A percentile compares a stretch with the other conserved stretches of the same genome.
Conservation (phyloP, 2,113 vertebrate species). For the Micromys minutus region DNA sequence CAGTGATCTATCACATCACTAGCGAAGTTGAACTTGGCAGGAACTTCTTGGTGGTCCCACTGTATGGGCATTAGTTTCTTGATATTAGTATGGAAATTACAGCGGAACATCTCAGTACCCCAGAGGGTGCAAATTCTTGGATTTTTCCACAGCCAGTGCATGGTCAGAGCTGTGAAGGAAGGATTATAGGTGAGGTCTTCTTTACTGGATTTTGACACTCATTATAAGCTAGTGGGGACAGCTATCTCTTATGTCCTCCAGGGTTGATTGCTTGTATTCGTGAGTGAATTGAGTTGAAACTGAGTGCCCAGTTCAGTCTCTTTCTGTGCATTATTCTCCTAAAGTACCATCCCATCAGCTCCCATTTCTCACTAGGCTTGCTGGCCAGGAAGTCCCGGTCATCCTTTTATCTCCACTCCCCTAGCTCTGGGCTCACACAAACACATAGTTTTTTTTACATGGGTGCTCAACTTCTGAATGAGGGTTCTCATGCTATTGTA, state of each 20-base stretch:
- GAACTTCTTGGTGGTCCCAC: constrained; percentile 76
- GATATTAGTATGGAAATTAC: background rate
- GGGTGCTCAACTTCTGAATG: background rate
- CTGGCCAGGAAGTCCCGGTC: no score
- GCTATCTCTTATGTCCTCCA: background rate
- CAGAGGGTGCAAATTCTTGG: constrained; percentile 45
- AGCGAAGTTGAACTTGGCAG: constrained; percentile 90
- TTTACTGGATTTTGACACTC: background rate
- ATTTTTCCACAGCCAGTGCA: constrained; percentile 73
- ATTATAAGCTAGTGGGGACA: background rate
- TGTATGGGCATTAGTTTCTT: constrained; percentile 68
- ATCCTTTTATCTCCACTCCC: background rate
- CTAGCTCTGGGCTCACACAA: background rate
- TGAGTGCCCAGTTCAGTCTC: background rate
- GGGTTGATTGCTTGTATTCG: background rate
- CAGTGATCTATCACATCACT: constrained; percentile 90
- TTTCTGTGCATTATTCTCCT: background rate
- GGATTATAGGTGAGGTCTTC: background rate
- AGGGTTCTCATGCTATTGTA: background rate
- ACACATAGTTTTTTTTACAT: background rate
- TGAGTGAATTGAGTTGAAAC: background rate
- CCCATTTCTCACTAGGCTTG: background rate
- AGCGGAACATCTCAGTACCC: background rate
- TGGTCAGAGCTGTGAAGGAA: constrained; percentile 34
- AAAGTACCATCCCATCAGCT: no score